Base-by-base conservation (phyloP, 37 sponge, comb jelly and placozoan species). In the Petrosia ficiformis region DNA sequence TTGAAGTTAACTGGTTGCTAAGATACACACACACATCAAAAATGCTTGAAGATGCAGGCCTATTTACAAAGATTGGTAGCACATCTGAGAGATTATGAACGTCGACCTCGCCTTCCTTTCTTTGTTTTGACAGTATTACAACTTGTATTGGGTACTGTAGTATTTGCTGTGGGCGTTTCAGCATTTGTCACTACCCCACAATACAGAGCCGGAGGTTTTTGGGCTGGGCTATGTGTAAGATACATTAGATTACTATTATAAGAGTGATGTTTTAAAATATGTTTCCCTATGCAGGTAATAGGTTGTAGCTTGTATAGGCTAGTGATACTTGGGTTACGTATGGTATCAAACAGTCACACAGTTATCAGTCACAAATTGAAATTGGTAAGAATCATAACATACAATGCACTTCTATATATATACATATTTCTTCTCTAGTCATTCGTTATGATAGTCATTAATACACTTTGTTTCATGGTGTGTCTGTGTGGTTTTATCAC, bases 221-320 rank as follows among this genome's bases (percentile, higher is more conserved):
- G 79, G 79, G 66, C 71, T 2, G 79, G 79, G 2, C 28, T 77
- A 1, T 21, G 65, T 42, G 78, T 77, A 65, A 56, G 68, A n/a
- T n/a, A n/a, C n/a, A n/a, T n/a, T n/a, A n/a, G n/a, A n/a, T n/a
- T 32, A 0, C 2, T 57, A 16, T 60, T 25, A n/a, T 57, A 25
- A 36, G 37, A 3, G 3, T 5, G 3, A 3, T 67, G 8, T 30
- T 36, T 36, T 36, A 36, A 2, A n/a, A 24, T 30, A 4, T 64
- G 21, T 59, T 4, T 32, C 19, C 2, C 37, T 2, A 2, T 60
- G 25, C 54, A 77, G 78, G 25, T 77, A 6, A 42, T 77, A 8
- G 30, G n/a, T 30, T 14, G 21, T 4, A 28, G 67, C 34, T 32
- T 65, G 2, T 77, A 48, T 65, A 40, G 38, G 38, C 34, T 67